phyloP scores from a whole-genome alignment of 2,888 invertebrate genomes.

The Eulithis testata region DNA sequence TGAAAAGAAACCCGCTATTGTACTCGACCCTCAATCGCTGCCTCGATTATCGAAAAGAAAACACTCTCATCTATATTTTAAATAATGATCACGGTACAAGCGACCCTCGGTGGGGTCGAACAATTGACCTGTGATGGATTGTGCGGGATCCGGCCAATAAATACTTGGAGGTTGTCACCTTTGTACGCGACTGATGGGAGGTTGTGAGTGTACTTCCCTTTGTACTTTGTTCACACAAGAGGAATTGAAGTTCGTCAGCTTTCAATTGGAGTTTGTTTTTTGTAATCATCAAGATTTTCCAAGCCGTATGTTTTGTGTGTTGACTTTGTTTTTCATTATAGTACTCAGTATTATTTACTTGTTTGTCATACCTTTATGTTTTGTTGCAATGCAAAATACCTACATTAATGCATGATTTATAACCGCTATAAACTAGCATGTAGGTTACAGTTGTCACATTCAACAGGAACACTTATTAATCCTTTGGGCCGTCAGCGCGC shows the following conservation, averaged over 20 bases:
- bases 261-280: constrained; percentile 12
- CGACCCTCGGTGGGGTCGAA: constrained; percentile 51
- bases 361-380: background rate
- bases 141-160: constrained; percentile 72
- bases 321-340: background rate
- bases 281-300: background rate
- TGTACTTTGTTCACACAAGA: constrained; percentile 37
- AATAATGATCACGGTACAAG: constrained; percentile 79
- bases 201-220: constrained; percentile 29
- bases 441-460: constrained; percentile 13
- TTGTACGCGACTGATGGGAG: constrained; percentile 33
- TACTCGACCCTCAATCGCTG: constrained; percentile 77
- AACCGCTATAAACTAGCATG: constrained; percentile 9
- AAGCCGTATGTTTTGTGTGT: background rate
- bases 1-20: constrained; percentile 73
- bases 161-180: constrained; percentile 67
- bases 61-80: constrained; percentile 84
- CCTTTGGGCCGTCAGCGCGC: constrained; percentile 32
- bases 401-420: constrained; percentile 5
- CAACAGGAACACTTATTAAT: constrained; percentile 42
- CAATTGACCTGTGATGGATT: constrained; percentile 78
- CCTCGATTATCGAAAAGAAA: constrained; percentile 84
- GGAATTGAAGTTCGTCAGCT: constrained; percentile 21
- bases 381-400: constrained; percentile 1
- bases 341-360: background rate